A percentile compares a stretch with the other conserved stretches of the same genome.
These are phyloP conservation scores for Hoplostethus mediterraneus DNA, from an alignment of 2,797 vertebrate species.

Conservation along the genomic window DNA sequence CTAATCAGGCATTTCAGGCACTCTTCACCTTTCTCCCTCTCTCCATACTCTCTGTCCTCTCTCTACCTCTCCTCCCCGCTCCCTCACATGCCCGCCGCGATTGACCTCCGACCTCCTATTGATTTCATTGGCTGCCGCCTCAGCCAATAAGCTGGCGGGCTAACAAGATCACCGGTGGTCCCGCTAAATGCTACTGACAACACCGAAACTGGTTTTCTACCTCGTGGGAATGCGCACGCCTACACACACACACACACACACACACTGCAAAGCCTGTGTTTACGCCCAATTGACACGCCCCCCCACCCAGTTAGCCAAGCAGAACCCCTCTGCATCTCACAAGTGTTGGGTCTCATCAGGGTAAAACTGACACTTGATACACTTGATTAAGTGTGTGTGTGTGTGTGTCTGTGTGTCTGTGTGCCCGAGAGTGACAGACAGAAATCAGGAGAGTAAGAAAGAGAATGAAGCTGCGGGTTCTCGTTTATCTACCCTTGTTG, in stretches of 20 bases:
- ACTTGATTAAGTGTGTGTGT: not conserved
- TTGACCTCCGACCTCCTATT: slow-evolving; percentile 58
- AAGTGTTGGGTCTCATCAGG: slow-evolving; percentile 39
- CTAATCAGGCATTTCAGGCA: not conserved
- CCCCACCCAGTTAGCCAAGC: slow-evolving; percentile 21
- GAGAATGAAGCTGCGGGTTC: slow-evolving; percentile 15
- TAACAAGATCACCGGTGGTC: slow-evolving; percentile 59
- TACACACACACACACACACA: slow-evolving; percentile 1
- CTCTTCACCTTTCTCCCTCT: not conserved
- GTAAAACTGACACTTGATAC: slow-evolving; percentile 20
- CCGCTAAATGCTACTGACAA: slow-evolving; percentile 69
- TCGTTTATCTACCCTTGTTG: not conserved
- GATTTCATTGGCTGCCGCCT: slow-evolving; percentile 54
- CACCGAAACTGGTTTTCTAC: slow-evolving; percentile 64
- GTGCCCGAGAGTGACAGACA: slow-evolving; percentile 1
- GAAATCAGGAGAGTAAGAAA: not conserved
- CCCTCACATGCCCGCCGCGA: slow-evolving; percentile 10
- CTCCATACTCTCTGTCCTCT: not conserved
- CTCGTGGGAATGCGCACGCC: slow-evolving; percentile 26
- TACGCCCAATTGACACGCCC: not conserved
- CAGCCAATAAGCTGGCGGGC: slow-evolving; percentile 42
- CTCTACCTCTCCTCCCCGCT: not conserved
- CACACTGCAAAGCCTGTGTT: not conserved
- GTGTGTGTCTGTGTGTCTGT: slow-evolving; percentile 12
- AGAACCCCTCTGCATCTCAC: slow-evolving; percentile 46